Base-by-base conservation (phyloP, 2,888 invertebrate species). In the Drosophila paranaensis region DNA sequence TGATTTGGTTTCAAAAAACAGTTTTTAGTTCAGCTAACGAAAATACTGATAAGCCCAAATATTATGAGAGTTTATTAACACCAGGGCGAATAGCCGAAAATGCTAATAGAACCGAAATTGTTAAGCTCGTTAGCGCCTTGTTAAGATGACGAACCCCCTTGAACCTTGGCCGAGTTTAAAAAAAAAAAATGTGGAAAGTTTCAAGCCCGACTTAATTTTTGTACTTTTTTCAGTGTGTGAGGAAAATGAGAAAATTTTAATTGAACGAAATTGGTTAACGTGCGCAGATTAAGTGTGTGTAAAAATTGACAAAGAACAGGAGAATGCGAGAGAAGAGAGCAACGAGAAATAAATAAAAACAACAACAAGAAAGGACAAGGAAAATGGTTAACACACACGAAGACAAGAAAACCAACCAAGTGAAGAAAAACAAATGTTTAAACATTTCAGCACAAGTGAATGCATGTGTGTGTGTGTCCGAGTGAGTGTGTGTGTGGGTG, bases 201-300 rank as follows among this genome's bases (percentile, higher is more conserved):
- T 48, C 46, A 40, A 57, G 51, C 25, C 77, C 55, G 62, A 82
- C 85, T 79, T 69, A 74, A 82, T 76, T 75, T 88, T 76, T 75
- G 74, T 64, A 79, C 57, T 63, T 77, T 77, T 73, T 68, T 74
- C 69, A 51, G 75, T 70, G 60, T 33, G 46, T 30, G 50, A 58
- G 30, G 62, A 67, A 64, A 80, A 74, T 77, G 68, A 51, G 33
- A 37, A 53, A 60, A 79, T 66, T 79, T 76, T 45, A 42, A 57
- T 43, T 77, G 68, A 78, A 66, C 74, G 67, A 79, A 74, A 74
- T 58, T 73, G 68, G 66, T 35, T 75, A 81, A 81, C 74, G 89
- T 90, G 88, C 81, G 77, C 79, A 83, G 78, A 79, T 80, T 75
- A 85, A 75, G 83, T 81, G 79, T 81, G 79, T 79, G 53, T 53